These are phyloP conservation scores for Lithophane semibrunnea DNA, from an alignment of 2,888 invertebrate genomes.

Conservation along the genomic window DNA sequence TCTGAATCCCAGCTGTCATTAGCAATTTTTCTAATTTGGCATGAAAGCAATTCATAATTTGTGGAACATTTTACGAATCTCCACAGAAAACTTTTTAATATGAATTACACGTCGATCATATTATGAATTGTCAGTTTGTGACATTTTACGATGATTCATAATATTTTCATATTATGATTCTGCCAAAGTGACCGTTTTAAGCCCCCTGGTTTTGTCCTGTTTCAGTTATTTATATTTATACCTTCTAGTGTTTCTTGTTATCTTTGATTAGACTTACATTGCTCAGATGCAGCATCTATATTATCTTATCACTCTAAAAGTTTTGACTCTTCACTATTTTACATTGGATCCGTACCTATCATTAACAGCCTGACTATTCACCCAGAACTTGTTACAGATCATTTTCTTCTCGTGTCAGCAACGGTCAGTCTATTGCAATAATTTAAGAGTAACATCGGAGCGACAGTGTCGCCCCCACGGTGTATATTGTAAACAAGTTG, in stretches of 20 bases:
- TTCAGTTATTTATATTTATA: too few relatives aligned
- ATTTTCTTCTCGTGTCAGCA: slow-evolving; percentile 24
- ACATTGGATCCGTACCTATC: background rate
- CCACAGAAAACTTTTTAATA: too few relatives aligned
- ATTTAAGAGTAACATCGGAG: slow-evolving; percentile 48
- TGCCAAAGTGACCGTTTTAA: too few relatives aligned
- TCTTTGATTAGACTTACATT: background rate
- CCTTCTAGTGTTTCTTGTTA: background rate
- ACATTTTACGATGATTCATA: too few relatives aligned
- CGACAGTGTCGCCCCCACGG: slow-evolving; percentile 41
- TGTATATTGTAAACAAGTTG: slow-evolving; percentile 75
- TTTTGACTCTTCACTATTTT: background rate
- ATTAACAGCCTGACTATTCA: background rate
- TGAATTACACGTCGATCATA: too few relatives aligned
- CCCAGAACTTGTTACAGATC: background rate
- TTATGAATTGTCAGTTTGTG: too few relatives aligned
- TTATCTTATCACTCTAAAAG: background rate
- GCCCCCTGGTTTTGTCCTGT: too few relatives aligned
- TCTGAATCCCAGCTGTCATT: too few relatives aligned
- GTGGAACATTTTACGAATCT: too few relatives aligned
- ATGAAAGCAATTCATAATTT: too few relatives aligned
- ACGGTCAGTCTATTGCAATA: slow-evolving; percentile 32
- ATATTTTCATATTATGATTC: too few relatives aligned
- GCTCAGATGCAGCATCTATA: background rate
- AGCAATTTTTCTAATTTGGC: too few relatives aligned